Percentiles rank a stretch among this genome's conserved stretches.
Evolutionary conservation across 1,140 invertebrate genomes (phyloP).

Genomic region (Druon quercuslanigerum): DNA sequence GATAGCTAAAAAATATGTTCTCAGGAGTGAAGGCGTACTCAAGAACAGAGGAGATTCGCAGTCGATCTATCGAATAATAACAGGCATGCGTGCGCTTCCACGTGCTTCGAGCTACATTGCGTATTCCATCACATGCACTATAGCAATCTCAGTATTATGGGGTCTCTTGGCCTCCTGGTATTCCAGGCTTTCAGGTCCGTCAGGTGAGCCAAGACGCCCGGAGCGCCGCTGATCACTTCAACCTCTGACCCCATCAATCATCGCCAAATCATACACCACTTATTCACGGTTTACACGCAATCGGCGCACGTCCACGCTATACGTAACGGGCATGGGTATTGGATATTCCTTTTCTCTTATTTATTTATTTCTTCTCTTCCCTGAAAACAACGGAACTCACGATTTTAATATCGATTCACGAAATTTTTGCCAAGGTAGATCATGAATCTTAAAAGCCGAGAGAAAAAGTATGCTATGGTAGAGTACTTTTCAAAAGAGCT

Average conservation of each 20-base stretch:
- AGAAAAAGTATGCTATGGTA: too few relatives aligned
- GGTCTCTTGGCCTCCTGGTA: constrained; percentile 45
- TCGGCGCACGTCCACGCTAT: constrained; percentile 66
- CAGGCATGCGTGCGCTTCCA: neutral
- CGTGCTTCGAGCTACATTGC: neutral
- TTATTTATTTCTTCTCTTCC: constrained; percentile 32
- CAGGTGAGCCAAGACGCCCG: constrained; percentile 69
- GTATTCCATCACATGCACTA: constrained; percentile 6
- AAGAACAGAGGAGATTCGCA: too few relatives aligned
- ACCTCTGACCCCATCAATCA: constrained; percentile 73
- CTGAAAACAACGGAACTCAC: too few relatives aligned
- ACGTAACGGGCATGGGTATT: constrained; percentile 53
- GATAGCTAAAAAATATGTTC: too few relatives aligned
- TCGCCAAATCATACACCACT: constrained; percentile 74
- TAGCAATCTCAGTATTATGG: neutral
- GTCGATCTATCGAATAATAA: neutral
- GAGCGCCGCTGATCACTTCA: constrained; percentile 73
- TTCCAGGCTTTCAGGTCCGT: constrained; percentile 59
- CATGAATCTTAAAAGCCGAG: too few relatives aligned
- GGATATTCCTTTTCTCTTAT: constrained; percentile 37
- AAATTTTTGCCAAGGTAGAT: too few relatives aligned
- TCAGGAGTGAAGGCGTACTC: too few relatives aligned
- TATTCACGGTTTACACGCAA: constrained; percentile 64
- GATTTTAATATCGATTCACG: too few relatives aligned
- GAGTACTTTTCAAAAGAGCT: too few relatives aligned